These are phyloP conservation scores for Odontomyia ornata DNA, from an alignment of 2,888 invertebrate genomes.

Conservation along the genomic window DNA sequence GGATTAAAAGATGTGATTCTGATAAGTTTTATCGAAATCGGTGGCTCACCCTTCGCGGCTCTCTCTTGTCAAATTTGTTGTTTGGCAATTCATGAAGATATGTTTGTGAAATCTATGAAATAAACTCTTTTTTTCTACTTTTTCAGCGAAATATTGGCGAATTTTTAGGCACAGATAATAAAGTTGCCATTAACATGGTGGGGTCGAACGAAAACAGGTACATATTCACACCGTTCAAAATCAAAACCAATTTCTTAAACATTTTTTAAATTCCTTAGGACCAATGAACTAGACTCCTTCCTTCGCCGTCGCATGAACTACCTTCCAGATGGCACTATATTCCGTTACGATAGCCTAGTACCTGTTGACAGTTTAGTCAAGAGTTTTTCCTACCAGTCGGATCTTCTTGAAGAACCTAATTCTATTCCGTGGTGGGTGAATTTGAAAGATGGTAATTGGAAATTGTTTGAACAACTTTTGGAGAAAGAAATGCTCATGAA, in stretches of 20 bases:
- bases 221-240: not conserved
- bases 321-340: not conserved
- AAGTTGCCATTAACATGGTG: constrained; percentile 6
- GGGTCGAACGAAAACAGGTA: constrained; percentile 24
- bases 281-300: constrained; percentile 5
- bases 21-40: too few species aligned
- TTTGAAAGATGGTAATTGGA: constrained; percentile 34
- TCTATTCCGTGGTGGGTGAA: constrained; percentile 34
- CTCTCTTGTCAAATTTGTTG: too few species aligned
- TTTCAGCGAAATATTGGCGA: not conserved
- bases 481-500: not conserved
- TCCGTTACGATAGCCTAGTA: constrained; percentile 20
- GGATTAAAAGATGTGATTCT: too few species aligned
- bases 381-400: not conserved
- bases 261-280: not conserved
- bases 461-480: constrained; percentile 12
- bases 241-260: not conserved
- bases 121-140: not conserved
- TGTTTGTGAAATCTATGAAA: too few species aligned
- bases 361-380: constrained; percentile 2
- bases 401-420: not conserved
- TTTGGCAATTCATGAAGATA: too few species aligned
- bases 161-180: not conserved
- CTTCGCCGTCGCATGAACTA: not conserved
- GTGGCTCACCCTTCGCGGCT: too few species aligned